A percentile compares a stretch with the other conserved stretches of the same genome.
phyloP scores from a whole-genome alignment of 2,113 vertebrate genomes.

The Indri indri region DNA sequence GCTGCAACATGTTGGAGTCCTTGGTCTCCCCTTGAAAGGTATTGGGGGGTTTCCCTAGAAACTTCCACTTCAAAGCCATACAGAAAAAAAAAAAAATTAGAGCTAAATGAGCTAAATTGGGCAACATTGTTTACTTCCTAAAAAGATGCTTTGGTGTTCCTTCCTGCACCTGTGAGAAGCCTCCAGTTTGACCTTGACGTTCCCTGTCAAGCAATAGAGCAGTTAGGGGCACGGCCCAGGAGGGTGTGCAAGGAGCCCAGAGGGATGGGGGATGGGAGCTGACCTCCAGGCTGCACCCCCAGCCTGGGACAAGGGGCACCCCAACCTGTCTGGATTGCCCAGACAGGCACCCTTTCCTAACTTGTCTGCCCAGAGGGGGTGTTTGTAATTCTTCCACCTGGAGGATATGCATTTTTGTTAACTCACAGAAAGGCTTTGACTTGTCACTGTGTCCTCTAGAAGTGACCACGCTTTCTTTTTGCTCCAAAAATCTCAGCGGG shows the following conservation, averaged over 20 bases:
- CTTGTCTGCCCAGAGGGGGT: neutral
- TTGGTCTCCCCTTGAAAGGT: neutral
- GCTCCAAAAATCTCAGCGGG: neutral
- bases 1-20: neutral
- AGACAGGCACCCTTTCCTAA: neutral
- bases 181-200: neutral
- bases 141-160: constrained; percentile 47
- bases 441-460: neutral
- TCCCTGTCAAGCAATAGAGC: neutral
- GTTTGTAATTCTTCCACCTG: neutral
- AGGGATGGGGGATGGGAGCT: rapidly evolving
- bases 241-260: neutral
- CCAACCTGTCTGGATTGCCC: neutral
- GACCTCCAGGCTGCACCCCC: neutral
- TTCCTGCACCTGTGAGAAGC: constrained; percentile 52
- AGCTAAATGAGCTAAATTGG: constrained; percentile 61
- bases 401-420: neutral
- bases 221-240: neutral
- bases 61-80: constrained; percentile 65
- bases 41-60: constrained; percentile 68
- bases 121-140: constrained; percentile 54
- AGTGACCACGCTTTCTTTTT: neutral
- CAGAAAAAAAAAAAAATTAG: constrained; percentile 23
- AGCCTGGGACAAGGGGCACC: too few species aligned
- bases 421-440: neutral